Conservation (phyloP, 2,113 vertebrate species). For the Calidris pugnax region DNA sequence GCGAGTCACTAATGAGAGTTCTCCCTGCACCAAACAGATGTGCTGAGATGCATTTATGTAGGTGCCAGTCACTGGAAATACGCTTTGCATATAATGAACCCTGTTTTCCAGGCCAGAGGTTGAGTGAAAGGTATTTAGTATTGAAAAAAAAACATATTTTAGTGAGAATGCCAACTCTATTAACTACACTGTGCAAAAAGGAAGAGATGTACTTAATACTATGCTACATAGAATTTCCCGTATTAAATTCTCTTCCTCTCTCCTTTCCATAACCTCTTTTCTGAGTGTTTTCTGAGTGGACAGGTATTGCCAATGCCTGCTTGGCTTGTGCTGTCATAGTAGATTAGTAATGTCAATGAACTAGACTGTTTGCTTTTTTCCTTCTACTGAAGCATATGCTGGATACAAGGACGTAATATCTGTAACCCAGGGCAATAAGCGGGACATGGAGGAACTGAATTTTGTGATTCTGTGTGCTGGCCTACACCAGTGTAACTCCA, state of each 20-base stretch:
- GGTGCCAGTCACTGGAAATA: neutral
- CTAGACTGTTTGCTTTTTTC: neutral
- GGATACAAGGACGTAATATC: neutral
- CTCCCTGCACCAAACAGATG: neutral
- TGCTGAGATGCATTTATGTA: neutral
- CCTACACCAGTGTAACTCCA: neutral
- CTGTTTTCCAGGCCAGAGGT: neutral
- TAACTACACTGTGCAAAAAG: neutral
- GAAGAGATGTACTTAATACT: neutral
- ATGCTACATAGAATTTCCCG: neutral
- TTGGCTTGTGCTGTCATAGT: slow-evolving; percentile 41
- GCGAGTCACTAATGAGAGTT: neutral
- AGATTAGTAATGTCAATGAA: slow-evolving; percentile 8
- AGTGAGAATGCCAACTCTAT: neutral
- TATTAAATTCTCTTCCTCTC: neutral
- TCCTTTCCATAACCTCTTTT: neutral
- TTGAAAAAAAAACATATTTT: neutral
- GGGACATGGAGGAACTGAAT: neutral
- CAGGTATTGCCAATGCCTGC: neutral
- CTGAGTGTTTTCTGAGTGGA: neutral
- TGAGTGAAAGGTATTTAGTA: neutral
- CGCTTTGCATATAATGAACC: neutral
- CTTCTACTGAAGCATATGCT: neutral
- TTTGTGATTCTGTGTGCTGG: neutral
- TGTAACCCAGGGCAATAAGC: neutral